Evolutionary conservation across 2,113 vertebrate species (phyloP).

Genomic region (Neodontobutis hainanensis): DNA sequence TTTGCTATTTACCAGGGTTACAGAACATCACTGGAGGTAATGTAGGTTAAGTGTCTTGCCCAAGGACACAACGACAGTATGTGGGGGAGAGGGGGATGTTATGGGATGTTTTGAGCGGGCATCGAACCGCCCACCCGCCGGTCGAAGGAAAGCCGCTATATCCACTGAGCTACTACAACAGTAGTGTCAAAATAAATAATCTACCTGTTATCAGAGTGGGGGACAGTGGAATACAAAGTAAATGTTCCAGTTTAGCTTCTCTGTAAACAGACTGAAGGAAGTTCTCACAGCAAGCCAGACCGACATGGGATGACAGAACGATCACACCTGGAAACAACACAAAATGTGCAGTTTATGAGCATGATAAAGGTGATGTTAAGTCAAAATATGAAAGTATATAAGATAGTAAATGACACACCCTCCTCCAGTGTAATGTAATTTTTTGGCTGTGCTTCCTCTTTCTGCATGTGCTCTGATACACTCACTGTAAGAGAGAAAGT

Average conservation of each 20-base stretch:
- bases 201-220: neutral
- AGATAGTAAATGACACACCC: neutral
- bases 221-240: neutral
- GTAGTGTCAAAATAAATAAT: neutral
- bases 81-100: too few relatives aligned
- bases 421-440: neutral
- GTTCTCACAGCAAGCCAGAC: neutral
- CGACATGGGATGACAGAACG: neutral
- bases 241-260: neutral
- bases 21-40: too few relatives aligned
- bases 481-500: neutral
- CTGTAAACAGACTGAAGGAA: neutral
- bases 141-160: too few relatives aligned
- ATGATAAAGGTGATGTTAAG: too few relatives aligned
- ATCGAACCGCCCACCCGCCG: too few relatives aligned
- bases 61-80: too few relatives aligned
- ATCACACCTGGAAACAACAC: constrained; percentile 26
- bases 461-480: neutral
- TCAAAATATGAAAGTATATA: neutral
- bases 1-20: too few relatives aligned
- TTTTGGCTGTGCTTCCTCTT: neutral
- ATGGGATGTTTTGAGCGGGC: too few relatives aligned
- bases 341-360: neutral
- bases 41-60: too few relatives aligned
- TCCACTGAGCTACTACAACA: neutral